Percentiles rank a stretch among this genome's conserved stretches.
These are phyloP conservation scores for Neomorphus geoffroyi DNA, from an alignment of 2,797 vertebrate genomes.

Conservation along the genomic window DNA sequence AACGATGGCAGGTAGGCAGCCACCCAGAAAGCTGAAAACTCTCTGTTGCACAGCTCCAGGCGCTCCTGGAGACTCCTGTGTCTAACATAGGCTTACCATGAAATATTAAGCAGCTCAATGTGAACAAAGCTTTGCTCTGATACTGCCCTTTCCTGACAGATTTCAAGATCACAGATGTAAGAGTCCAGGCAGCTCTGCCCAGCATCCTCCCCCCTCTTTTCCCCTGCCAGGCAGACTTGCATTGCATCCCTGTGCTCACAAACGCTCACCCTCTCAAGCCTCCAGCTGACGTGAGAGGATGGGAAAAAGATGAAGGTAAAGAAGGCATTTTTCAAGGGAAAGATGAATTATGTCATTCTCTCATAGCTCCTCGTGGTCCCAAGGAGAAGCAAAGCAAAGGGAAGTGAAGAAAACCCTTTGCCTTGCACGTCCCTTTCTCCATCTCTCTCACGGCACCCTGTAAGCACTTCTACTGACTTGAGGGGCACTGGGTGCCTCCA, in stretches of 20 bases:
- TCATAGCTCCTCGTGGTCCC: background rate
- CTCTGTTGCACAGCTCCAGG: background rate
- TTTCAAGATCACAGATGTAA: background rate
- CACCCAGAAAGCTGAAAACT: background rate
- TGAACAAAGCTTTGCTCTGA: background rate
- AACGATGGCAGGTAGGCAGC: accelerated
- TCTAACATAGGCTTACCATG: background rate
- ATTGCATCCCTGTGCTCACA: background rate
- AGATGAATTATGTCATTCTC: background rate
- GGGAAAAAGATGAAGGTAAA: background rate
- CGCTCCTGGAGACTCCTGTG: background rate
- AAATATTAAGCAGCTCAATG: background rate
- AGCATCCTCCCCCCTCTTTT: no score
- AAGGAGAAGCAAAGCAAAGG: background rate
- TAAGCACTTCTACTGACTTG: background rate
- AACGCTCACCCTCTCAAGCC: background rate
- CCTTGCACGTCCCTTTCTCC: background rate
- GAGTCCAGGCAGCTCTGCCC: background rate
- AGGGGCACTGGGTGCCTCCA: background rate
- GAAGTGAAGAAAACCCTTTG: background rate
- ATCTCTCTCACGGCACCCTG: background rate
- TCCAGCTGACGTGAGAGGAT: background rate
- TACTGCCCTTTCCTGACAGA: background rate
- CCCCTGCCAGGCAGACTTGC: background rate
- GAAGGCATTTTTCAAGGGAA: background rate